Evolutionary conservation across 1,140 invertebrate genomes (phyloP).

Genomic region (Apis mellifera): Amel_HAv3.1 CM009936.2:2135001-2135500

Average conservation of each 20-base stretch:
- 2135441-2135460: too few relatives aligned
- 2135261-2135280: not conserved
- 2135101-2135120: conserved; percentile 4
- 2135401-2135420: too few relatives aligned
- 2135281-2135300: not conserved
- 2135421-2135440: too few relatives aligned
- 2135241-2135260: not conserved
- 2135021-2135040: not conserved
- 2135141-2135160: conserved; percentile 6
- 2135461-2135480: too few relatives aligned
- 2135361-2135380: too few relatives aligned
- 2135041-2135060: conserved; percentile 14
- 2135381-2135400: too few relatives aligned
- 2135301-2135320: not conserved
- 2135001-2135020: not conserved
- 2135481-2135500: too few relatives aligned
- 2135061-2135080: not conserved
- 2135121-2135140: not conserved
- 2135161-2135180: not conserved
- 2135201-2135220: not conserved
- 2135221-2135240: not conserved
- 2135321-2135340: not conserved
- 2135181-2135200: not conserved
- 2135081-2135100: conserved; percentile 8
- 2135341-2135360: too few relatives aligned